Conservation (phyloP, 1,140 invertebrate genomes). For the Argopecten irradians region DNA sequence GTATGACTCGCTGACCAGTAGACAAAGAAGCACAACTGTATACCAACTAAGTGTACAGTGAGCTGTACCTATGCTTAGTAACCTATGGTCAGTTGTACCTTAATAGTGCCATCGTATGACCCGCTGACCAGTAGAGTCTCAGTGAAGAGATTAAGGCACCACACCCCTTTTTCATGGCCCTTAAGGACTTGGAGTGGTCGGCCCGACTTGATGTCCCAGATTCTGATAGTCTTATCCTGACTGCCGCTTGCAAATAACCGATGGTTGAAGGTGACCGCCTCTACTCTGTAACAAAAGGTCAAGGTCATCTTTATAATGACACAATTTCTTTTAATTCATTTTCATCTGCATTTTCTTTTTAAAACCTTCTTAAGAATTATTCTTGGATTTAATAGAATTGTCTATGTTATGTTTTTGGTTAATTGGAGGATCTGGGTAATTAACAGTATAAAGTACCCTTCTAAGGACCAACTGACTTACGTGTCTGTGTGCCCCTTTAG, state of each 20-base stretch:
- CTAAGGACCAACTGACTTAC: too few species aligned
- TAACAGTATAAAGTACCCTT: too few species aligned
- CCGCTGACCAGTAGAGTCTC: slow-evolving; percentile 70
- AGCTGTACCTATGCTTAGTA: too few species aligned
- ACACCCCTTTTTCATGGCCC: slow-evolving; percentile 72
- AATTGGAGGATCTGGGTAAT: too few species aligned
- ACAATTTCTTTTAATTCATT: too few species aligned
- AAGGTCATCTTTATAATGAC: background rate
- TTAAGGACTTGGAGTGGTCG: slow-evolving; percentile 63
- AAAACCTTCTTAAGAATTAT: too few species aligned
- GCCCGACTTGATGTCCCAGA: slow-evolving; percentile 71
- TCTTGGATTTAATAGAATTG: too few species aligned
- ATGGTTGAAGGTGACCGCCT: slow-evolving; percentile 66
- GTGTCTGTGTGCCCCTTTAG: slow-evolving; percentile 68
- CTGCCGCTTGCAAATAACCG: slow-evolving; percentile 68
- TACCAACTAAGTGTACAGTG: too few species aligned
- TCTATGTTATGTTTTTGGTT: too few species aligned
- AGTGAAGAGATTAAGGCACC: slow-evolving; percentile 74
- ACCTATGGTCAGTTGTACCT: slow-evolving; percentile 62
- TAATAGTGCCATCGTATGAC: slow-evolving; percentile 72
- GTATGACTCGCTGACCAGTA: too few species aligned
- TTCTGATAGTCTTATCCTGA: slow-evolving; percentile 67
- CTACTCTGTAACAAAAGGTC: slow-evolving; percentile 62
- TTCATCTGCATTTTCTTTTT: too few species aligned
- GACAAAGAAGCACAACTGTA: too few species aligned